phyloP scores from a whole-genome alignment of 2,797 vertebrate species.

The Pipistrellus pipistrellus region DNA sequence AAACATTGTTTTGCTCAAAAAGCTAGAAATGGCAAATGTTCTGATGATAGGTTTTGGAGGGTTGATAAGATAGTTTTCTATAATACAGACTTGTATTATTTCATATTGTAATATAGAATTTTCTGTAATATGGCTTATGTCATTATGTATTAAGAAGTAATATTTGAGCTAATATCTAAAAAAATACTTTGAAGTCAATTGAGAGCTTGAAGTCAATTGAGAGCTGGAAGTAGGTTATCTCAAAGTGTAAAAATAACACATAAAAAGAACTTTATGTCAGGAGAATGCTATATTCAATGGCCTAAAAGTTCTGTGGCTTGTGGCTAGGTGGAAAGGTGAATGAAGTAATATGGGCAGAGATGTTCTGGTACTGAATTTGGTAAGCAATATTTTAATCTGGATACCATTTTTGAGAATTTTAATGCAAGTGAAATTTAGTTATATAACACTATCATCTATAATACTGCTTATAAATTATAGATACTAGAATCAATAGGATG shows the following conservation, averaged over 20 bases:
- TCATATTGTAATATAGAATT: neutral
- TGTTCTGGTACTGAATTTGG: neutral
- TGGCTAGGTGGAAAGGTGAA: neutral
- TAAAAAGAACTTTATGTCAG: neutral
- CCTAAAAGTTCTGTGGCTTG: neutral
- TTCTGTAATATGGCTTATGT: neutral
- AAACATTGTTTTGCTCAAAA: conserved; percentile 28
- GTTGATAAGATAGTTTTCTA: neutral
- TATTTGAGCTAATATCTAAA: neutral
- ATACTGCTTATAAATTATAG: neutral
- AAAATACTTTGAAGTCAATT: neutral
- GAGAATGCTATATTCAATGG: neutral
- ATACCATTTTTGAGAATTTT: neutral
- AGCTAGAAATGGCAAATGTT: conserved; percentile 31
- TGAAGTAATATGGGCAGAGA: neutral
- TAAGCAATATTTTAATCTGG: neutral
- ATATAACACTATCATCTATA: neutral
- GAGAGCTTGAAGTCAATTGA: neutral
- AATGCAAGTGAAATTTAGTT: neutral
- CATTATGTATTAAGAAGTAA: neutral
- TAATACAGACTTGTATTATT: no score
- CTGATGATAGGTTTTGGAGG: conserved; percentile 58
- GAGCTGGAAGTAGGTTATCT: neutral
- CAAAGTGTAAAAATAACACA: neutral
- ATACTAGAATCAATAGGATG: neutral